These are phyloP conservation scores for Paguma larvata DNA, from an alignment of 2,797 vertebrate genomes.

Conservation along the genomic window DNA sequence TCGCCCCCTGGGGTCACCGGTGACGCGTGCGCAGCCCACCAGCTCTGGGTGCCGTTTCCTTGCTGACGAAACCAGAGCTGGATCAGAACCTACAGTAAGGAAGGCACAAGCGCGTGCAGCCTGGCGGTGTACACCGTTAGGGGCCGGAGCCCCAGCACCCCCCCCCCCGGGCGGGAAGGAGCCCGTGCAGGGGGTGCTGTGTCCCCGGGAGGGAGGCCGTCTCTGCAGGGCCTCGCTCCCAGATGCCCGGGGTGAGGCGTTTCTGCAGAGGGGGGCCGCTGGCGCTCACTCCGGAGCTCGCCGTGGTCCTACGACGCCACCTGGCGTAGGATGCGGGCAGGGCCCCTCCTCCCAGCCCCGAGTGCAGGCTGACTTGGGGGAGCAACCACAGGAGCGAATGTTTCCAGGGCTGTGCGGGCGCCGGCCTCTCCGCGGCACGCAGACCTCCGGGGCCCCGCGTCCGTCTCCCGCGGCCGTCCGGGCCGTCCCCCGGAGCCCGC, in stretches of 20 bases:
- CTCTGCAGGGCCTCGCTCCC: not conserved
- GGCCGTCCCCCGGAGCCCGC: not conserved
- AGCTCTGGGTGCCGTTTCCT: not conserved
- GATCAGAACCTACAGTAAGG: fast-evolving
- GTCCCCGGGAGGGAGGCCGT: not conserved
- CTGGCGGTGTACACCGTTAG: fast-evolving
- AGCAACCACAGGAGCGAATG: not conserved
- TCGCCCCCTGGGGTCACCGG: fast-evolving
- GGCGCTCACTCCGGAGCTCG: not conserved
- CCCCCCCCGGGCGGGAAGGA: too few species aligned
- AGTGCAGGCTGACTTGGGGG: not conserved
- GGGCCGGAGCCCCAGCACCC: not conserved
- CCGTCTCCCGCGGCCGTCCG: fast-evolving
- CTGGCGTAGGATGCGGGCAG: not conserved
- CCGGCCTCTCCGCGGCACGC: too few species aligned
- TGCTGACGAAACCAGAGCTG: fast-evolving
- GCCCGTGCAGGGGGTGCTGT: fast-evolving
- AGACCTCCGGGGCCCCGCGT: not conserved
- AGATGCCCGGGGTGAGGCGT: not conserved
- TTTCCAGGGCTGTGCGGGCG: not conserved
- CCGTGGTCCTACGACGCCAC: not conserved
- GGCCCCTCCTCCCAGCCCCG: not conserved
- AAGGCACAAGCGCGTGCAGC: fast-evolving
- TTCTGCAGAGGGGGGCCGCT: not conserved
- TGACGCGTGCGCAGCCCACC: fast-evolving